A percentile compares a stretch with the other conserved stretches of the same genome.
phyloP scores from a whole-genome alignment of 2,113 vertebrate genomes.

The Phaethon lepturus region DNA sequence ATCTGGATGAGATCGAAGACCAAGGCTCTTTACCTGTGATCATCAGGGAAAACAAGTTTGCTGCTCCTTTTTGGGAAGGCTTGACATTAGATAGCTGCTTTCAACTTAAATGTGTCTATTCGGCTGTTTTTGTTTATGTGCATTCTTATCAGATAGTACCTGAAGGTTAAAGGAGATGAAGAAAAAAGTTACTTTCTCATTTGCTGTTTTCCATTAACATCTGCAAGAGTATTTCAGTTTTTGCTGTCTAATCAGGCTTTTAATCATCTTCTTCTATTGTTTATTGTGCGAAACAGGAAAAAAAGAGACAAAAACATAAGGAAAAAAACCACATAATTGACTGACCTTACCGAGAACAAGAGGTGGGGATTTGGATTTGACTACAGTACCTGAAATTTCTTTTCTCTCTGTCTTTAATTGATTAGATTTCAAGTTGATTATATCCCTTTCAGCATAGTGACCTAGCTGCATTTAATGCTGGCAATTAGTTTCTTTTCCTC shows the following conservation, averaged over 20 bases:
- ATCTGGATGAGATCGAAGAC: not conserved
- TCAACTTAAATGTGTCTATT: not conserved
- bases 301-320: not conserved
- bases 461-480: constrained; percentile 5
- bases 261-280: not conserved
- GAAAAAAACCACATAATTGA: not conserved
- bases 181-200: not conserved
- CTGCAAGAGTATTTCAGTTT: not conserved
- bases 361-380: not conserved
- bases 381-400: not conserved
- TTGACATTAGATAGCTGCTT: not conserved
- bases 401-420: constrained; percentile 1
- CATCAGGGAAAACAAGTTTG: not conserved
- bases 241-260: not conserved
- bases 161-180: not conserved
- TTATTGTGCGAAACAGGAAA: not conserved
- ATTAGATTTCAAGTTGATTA: constrained; percentile 42
- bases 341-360: not conserved
- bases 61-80: not conserved
- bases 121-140: not conserved
- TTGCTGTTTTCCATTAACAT: not conserved
- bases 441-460: not conserved
- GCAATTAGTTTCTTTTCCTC: constrained; percentile 5
- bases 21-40: not conserved
- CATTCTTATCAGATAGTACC: not conserved